Conservation (phyloP, 2,113 vertebrate species). For the Gymnogyps californianus region DNA sequence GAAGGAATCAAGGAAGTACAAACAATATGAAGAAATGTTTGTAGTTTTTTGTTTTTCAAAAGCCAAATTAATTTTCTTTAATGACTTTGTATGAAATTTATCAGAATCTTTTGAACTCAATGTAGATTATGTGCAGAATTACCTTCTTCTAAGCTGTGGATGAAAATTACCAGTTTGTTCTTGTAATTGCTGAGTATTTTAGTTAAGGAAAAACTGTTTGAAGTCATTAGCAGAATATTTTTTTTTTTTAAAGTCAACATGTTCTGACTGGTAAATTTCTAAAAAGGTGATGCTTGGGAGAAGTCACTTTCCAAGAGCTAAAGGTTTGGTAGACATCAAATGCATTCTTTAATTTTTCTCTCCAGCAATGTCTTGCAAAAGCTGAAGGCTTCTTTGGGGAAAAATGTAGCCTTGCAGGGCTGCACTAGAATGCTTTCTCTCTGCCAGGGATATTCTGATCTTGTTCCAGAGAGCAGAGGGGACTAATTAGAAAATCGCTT, state of each 20-base stretch:
- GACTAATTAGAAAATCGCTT: slow-evolving; percentile 42
- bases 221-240: neutral
- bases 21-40: neutral
- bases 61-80: neutral
- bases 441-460: slow-evolving; percentile 34
- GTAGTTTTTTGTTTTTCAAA: neutral
- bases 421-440: neutral
- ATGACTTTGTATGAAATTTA: neutral
- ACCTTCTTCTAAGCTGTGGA: neutral
- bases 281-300: neutral
- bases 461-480: slow-evolving; percentile 24
- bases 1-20: neutral
- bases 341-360: slow-evolving; percentile 30
- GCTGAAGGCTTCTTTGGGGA: neutral
- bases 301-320: neutral
- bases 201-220: neutral
- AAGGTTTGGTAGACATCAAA: slow-evolving; percentile 31
- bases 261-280: slow-evolving; percentile 14
- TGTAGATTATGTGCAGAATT: neutral
- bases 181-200: neutral
- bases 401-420: slow-evolving; percentile 2
- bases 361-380: neutral
- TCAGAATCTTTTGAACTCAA: neutral
- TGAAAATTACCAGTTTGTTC: neutral
- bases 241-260: neutral